Percentiles rank a stretch among this genome's conserved stretches.
phyloP scores from a whole-genome alignment of 2,113 vertebrate species.

The Semicossyphus pulcher region DNA sequence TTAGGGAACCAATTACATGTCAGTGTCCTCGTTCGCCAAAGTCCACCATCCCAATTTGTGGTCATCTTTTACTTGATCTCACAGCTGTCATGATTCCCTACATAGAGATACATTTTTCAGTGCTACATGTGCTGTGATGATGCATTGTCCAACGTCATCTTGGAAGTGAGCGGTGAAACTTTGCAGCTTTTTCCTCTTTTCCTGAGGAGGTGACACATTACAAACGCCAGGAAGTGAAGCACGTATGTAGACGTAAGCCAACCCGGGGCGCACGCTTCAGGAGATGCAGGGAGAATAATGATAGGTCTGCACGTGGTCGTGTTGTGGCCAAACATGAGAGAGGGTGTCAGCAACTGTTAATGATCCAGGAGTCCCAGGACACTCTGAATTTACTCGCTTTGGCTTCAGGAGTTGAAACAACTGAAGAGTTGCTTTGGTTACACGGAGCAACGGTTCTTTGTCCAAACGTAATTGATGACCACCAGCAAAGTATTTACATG shows the following conservation, averaged over 20 bases:
- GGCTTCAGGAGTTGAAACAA: conserved; percentile 40
- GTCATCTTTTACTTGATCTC: background rate
- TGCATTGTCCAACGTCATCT: conserved; percentile 28
- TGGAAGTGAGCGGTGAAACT: conserved; percentile 41
- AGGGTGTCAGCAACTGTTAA: conserved; percentile 56
- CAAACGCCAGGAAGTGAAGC: conserved; percentile 53
- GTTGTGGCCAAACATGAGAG: conserved; percentile 52
- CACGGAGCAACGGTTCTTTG: conserved; percentile 42
- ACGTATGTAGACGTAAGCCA: conserved; percentile 2
- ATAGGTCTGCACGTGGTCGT: conserved; percentile 50
- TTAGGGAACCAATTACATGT: conserved; percentile 22
- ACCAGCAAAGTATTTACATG: conserved; percentile 32
- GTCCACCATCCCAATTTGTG: conserved; percentile 1
- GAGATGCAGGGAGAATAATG: conserved; percentile 43
- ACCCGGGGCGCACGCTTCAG: background rate
- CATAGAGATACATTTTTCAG: background rate
- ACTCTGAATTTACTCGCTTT: conserved; percentile 49
- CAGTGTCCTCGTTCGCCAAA: background rate
- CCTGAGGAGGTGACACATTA: conserved; percentile 51
- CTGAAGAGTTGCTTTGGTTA: conserved; percentile 48
- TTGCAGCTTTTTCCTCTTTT: conserved; percentile 39
- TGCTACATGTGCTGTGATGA: conserved; percentile 3
- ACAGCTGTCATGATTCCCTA: background rate
- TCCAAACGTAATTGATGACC: conserved; percentile 45
- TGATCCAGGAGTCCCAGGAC: conserved; percentile 56